phyloP scores from a whole-genome alignment of 2,888 invertebrate species.

The Caradrina kadenii region DNA sequence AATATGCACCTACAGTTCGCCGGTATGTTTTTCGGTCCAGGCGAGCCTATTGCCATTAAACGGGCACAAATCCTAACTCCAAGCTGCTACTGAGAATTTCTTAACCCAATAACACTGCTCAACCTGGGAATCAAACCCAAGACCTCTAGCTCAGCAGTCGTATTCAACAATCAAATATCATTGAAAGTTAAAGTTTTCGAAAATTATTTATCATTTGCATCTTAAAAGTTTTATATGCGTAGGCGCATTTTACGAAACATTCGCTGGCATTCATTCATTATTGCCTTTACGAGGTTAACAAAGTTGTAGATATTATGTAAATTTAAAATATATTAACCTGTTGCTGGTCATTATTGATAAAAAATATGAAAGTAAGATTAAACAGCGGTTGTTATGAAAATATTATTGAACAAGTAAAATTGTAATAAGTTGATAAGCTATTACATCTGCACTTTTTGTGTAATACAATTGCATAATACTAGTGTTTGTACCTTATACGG shows the following conservation, averaged over 20 bases:
- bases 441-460: neutral
- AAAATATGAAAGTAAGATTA: neutral
- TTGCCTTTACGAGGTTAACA: slow-evolving; percentile 26
- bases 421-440: too few relatives aligned
- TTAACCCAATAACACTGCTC: too few relatives aligned
- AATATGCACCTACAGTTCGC: too few relatives aligned
- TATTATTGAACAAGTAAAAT: neutral
- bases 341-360: neutral
- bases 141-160: too few relatives aligned
- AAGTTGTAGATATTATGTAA: slow-evolving; percentile 16
- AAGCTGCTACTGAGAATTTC: too few relatives aligned
- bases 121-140: too few relatives aligned
- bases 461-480: too few relatives aligned
- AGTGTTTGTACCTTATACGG: too few relatives aligned
- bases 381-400: neutral
- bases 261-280: slow-evolving; percentile 18
- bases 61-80: too few relatives aligned
- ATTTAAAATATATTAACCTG: neutral
- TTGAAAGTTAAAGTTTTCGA: slow-evolving; percentile 5
- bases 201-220: slow-evolving; percentile 21
- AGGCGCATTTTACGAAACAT: slow-evolving; percentile 8
- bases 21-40: too few relatives aligned
- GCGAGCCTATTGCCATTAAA: too few relatives aligned
- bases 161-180: slow-evolving; percentile 1
- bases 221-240: slow-evolving; percentile 12